These are phyloP conservation scores for Drosophila gaucha DNA, from an alignment of 2,888 invertebrate species.

Conservation along the genomic window DNA sequence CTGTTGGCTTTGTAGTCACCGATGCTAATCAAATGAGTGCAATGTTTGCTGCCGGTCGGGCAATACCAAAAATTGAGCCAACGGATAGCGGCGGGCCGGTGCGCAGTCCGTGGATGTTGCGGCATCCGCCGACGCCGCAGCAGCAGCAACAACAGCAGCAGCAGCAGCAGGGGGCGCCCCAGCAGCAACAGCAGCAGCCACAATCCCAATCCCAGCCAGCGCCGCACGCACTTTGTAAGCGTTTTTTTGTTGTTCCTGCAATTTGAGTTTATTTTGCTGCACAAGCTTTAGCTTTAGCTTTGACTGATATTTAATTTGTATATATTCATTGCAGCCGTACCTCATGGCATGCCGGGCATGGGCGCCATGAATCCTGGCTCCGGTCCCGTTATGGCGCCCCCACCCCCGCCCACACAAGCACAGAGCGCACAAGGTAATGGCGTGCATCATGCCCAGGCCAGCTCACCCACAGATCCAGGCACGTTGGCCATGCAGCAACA, in stretches of 20 bases:
- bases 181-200: constrained; percentile 56
- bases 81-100: constrained; percentile 77
- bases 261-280: constrained; percentile 7
- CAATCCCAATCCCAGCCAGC: constrained; percentile 69
- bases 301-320: not conserved
- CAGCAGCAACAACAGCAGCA: constrained; percentile 56
- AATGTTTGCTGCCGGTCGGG: constrained; percentile 84
- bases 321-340: constrained; percentile 77
- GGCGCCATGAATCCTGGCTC: constrained; percentile 82
- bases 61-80: constrained; percentile 85
- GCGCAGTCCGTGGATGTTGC: constrained; percentile 83
- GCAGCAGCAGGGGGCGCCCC: constrained; percentile 69
- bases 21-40: constrained; percentile 84
- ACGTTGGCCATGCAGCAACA: constrained; percentile 78
- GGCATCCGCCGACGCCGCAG: constrained; percentile 80
- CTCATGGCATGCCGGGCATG: constrained; percentile 84
- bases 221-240: constrained; percentile 84
- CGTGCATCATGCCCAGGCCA: constrained; percentile 80
- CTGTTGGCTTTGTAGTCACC: constrained; percentile 71
- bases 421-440: constrained; percentile 81
- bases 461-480: constrained; percentile 79
- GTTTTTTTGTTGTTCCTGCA: constrained; percentile 45
- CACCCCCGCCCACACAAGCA: constrained; percentile 81
- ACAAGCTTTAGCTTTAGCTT: constrained; percentile 15
- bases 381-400: constrained; percentile 83